phyloP scores from a whole-genome alignment of 2,113 vertebrate genomes.

The Neolamprologus kungweensis region DNA sequence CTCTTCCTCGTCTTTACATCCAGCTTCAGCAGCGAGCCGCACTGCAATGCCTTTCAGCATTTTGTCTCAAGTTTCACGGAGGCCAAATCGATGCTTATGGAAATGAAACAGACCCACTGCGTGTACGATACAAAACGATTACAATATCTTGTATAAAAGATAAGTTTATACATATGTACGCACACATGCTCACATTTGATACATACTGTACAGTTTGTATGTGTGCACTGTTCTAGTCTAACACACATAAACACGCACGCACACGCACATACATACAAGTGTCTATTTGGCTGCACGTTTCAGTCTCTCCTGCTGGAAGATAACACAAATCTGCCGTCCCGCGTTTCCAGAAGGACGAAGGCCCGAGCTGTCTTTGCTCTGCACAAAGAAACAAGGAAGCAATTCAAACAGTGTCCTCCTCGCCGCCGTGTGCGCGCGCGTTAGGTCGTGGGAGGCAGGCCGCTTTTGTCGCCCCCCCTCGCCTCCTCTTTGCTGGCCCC shows the following conservation, averaged over 20 bases:
- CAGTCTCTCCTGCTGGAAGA: slow-evolving; percentile 36
- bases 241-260: slow-evolving; percentile 46
- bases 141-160: slow-evolving; percentile 74
- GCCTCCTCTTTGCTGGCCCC: slow-evolving; percentile 47
- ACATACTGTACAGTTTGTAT: slow-evolving; percentile 69
- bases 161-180: slow-evolving; percentile 72
- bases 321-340: background rate
- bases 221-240: slow-evolving; percentile 66
- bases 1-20: slow-evolving; percentile 20
- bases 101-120: slow-evolving; percentile 60
- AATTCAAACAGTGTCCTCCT: slow-evolving; percentile 55
- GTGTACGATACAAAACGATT: slow-evolving; percentile 68
- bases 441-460: slow-evolving; percentile 76
- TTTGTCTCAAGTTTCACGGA: background rate
- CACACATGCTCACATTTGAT: slow-evolving; percentile 69
- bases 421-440: background rate
- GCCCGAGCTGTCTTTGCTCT: background rate
- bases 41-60: background rate
- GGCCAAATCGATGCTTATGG: slow-evolving; percentile 18
- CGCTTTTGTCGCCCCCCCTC: slow-evolving; percentile 52
- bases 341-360: background rate
- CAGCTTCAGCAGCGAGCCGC: background rate
- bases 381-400: slow-evolving; percentile 29
- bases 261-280: slow-evolving; percentile 28
- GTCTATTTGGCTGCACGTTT: slow-evolving; percentile 63